Evolutionary conservation across 2,888 invertebrate species (phyloP), one percentile per base, ranked within the genome.

Genomic region (Aricia artaxerxes): DNA sequence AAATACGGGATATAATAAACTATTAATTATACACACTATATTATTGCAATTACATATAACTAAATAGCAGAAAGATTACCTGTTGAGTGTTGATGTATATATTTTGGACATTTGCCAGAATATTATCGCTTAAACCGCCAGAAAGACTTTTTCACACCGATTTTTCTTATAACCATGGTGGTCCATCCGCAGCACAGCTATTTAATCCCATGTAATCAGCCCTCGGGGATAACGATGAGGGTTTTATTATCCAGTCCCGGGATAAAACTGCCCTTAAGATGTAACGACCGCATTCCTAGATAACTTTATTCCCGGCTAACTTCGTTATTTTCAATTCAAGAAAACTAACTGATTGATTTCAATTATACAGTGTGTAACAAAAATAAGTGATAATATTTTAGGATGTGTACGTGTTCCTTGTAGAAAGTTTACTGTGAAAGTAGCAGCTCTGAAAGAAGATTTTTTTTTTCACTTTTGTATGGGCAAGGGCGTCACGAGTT

Each of bases 231-330:
- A 83, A 80, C 75, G 79, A 81, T 75, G 78, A 80, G 83, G 83
- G 82, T 83, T 83, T 83, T 82, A 84, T 82, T 82, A 80, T 77
- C 81, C 80, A 79, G 81, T 80, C 80, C 84, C 75, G 31, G 86
- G 86, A 87, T 87, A 87, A 90, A 90, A 87, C 88, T 88, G 86
- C 86, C 88, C 88, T 89, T 87, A 85, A 87, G 86, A 87, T 88
- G 88, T 89, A 82, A 91, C 87, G 89, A 86, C 84, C 82, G 81
- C 87, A 87, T 89, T 90, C 87, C 86, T 86, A 89, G 88, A 89
- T 89, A 86, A 87, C 85, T 86, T 87, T 87, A 81, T 81, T 24
- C 35, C 64, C 73, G 73, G 53, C 57, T 73, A 57, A 81, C 75
- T 80, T 80, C 78, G 73, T 75, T 79, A 73, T 44, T 73, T 73